Evolutionary conservation across 1,140 invertebrate species (phyloP).

Genomic region (Lutraria rhynchaena): DNA sequence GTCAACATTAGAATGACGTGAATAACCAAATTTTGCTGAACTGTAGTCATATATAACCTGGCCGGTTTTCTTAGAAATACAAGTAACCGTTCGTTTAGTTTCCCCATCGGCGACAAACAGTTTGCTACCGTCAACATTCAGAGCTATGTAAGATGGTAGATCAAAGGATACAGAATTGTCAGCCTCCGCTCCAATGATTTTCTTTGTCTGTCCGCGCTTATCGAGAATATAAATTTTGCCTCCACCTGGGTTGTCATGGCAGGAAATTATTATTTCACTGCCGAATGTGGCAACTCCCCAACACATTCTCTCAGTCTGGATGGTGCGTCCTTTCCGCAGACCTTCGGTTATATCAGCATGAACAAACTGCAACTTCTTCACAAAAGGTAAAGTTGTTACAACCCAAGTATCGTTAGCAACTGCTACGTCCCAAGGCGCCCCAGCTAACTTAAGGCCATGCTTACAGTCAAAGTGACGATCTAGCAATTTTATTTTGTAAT

Average conservation of each 20-base stretch:
- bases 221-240: conserved; percentile 50
- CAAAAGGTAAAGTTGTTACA: conserved; percentile 36
- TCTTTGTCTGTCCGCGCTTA: conserved; percentile 47
- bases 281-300: conserved; percentile 37
- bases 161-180: conserved; percentile 33
- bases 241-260: conserved; percentile 50
- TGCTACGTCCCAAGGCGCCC: conserved; percentile 49
- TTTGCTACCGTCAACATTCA: conserved; percentile 33
- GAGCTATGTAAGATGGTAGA: conserved; percentile 43
- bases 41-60: conserved; percentile 51
- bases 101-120: conserved; percentile 51
- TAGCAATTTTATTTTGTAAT: conserved; percentile 48
- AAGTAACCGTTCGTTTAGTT: conserved; percentile 39
- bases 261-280: conserved; percentile 33
- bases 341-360: conserved; percentile 42
- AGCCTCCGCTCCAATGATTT: conserved; percentile 41
- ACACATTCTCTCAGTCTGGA: conserved; percentile 53
- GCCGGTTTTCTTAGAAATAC: conserved; percentile 40
- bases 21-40: conserved; percentile 31
- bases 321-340: conserved; percentile 24
- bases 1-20: background rate
- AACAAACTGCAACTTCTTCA: conserved; percentile 43
- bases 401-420: conserved; percentile 49
- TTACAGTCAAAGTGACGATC: conserved; percentile 29
- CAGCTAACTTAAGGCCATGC: conserved; percentile 26